These are phyloP conservation scores for Thunnus maccoyii DNA, from an alignment of 2,113 vertebrate species.

Conservation along the genomic window DNA sequence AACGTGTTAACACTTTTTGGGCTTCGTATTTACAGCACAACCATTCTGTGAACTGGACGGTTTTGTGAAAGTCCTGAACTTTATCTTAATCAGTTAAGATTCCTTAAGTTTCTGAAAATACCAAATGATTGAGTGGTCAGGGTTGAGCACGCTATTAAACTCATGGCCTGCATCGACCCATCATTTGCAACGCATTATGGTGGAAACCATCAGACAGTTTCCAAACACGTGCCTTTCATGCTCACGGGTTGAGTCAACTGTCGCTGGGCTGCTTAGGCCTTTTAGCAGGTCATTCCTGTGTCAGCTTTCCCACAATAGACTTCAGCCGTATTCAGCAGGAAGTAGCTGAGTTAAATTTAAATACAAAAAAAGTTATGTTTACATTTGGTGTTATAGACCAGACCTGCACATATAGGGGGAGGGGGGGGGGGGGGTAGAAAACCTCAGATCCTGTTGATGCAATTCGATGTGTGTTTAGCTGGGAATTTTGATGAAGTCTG, in stretches of 20 bases:
- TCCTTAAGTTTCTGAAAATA: neutral
- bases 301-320: constrained; percentile 3
- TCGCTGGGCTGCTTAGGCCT: neutral
- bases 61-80: too few species aligned
- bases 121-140: neutral
- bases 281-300: neutral
- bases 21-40: neutral
- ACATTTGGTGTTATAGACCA: too few species aligned
- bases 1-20: neutral
- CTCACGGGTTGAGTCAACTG: constrained; percentile 52
- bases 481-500: too few species aligned
- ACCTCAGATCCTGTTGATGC: too few species aligned
- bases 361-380: neutral
- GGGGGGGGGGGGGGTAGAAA: too few species aligned
- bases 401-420: too few species aligned
- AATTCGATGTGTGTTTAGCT: too few species aligned
- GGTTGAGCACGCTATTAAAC: neutral
- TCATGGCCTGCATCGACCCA: neutral
- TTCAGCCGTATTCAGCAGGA: neutral
- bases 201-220: constrained; percentile 45
- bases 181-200: constrained; percentile 24
- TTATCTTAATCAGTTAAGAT: too few species aligned
- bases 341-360: neutral
- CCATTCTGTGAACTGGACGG: too few species aligned
- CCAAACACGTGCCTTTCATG: constrained; percentile 23